Base-by-base conservation (phyloP, 2,113 vertebrate species). In the Lagopus leucura region DNA sequence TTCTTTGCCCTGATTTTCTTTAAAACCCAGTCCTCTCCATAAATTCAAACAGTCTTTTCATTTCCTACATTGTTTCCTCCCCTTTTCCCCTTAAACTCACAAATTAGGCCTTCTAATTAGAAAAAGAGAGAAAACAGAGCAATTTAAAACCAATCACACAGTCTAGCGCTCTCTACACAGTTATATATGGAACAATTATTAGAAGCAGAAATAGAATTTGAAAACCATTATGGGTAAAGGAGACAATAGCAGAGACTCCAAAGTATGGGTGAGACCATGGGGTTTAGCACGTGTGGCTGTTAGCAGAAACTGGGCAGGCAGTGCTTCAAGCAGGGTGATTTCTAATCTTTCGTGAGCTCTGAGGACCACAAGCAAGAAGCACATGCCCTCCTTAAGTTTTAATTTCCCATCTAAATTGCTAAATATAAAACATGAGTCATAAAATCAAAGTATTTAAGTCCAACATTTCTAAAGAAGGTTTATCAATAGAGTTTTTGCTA, bases 121-220 rank as follows among this genome's bases (percentile, higher is more conserved):
- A 80, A 65, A 64, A 76, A 6, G 61, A 6, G 36, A 47, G 78
- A 90, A 47, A 71, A 6, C 34, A 36, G 27, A n/a, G 9, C 21
- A 69, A 76, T 71, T 80, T 50, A 64, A 82, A 88, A 80, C 24
- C 65, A 92, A 5, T 30, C 6, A 55, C 19, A 70, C 50, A 21
- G 40, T 30, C 42, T 55, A 70, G 74, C 22, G 27, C 12, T 27
- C 15, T 54, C 13, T 28, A 17, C 22, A 70, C 3, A 73, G 10
- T 13, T n/a, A 54, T 27, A 78, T 8, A 18, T 1, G 86, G 36
- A 89, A 58, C 47, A 55, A n/a, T 47, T 76, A 54, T 81, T 69
- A 82, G 64, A 95, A 61, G 19, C 16, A 43, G 40, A 63, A 93
- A 61, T 4, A 11, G 34, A 81, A 86, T 74, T 74, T 83, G 48